Evolutionary conservation across 2,113 vertebrate genomes (phyloP), one percentile per base, ranked within the genome.

Genomic region (Rissa tridactyla): DNA sequence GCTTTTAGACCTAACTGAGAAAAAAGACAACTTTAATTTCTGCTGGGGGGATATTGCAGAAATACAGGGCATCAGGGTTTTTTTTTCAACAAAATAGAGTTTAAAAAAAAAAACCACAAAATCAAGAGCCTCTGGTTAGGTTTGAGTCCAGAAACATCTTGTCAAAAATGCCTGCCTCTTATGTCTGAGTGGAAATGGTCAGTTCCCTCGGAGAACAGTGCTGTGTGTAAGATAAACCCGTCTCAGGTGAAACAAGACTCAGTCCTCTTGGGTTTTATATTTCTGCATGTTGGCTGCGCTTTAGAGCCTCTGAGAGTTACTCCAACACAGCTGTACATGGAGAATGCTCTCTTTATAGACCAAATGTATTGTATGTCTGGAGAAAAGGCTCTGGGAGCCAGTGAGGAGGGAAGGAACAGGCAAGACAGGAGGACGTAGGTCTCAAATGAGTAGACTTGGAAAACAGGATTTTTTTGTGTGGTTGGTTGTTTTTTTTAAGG

Each of bases 321-420:
- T 88, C 46, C 57, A 77, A 49, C 15, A 22, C 89, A 94, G 95
- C 95, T 95, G 94, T 62, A 96, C 36, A 8, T 57, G 68, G 89
- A 96, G 94, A 96, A 96, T 91, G 89, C 86, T 90, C 55, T 64
- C 94, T 95, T 95, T 92, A 87, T 92, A 83, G 89, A 73, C 54
- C 93, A 60, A 58, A 47, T 51, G 78, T 91, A 82, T 91, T 92
- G 58, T 64, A 10, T 93, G 92, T 96, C 92, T 96, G 84, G 36
- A 94, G 70, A 47, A 90, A 90, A 70, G 70, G 75, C 66, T 91
- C n/a, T 88, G 64, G 70, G n/a, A 69, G 75, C 57, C 68, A 60
- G 62, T 2, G 18, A 66, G 78, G 54, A 76, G 65, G 57, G 54
- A 88, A 92, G 65, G 61, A 88, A 17, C 47, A 86, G 86, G 42